These are phyloP conservation scores for Fulmarus glacialis DNA, from an alignment of 2,113 vertebrate species.

Conservation along the genomic window DNA sequence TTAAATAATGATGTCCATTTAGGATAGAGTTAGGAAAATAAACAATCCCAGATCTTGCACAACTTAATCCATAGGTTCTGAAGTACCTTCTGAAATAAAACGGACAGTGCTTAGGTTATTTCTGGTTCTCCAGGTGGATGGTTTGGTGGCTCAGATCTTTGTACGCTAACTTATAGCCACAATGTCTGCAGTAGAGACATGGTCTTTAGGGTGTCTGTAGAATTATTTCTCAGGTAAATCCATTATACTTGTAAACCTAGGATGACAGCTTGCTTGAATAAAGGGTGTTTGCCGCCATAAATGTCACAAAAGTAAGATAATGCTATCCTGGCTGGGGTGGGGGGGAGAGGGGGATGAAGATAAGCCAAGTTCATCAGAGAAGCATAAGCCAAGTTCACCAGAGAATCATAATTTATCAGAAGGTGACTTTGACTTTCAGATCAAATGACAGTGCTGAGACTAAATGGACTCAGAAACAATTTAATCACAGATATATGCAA, in stretches of 20 bases:
- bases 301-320: not conserved
- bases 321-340: fast-evolving
- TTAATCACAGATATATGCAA: not conserved
- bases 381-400: not conserved
- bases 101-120: not conserved
- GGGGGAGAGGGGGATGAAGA: too few relatives aligned
- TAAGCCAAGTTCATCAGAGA: not conserved
- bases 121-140: not conserved
- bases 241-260: not conserved
- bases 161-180: not conserved
- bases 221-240: not conserved
- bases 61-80: not conserved
- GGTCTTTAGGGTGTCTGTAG: not conserved
- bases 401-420: not conserved
- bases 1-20: not conserved
- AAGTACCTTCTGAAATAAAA: not conserved
- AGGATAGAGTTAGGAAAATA: not conserved
- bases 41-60: not conserved
- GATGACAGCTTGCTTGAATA: not conserved
- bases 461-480: not conserved
- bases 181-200: not conserved
- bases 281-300: not conserved
- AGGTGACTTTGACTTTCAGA: not conserved
- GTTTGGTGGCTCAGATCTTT: not conserved
- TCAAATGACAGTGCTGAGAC: not conserved